phyloP scores from a whole-genome alignment of 2,888 invertebrate species.

The Folsomia candida region DNA sequence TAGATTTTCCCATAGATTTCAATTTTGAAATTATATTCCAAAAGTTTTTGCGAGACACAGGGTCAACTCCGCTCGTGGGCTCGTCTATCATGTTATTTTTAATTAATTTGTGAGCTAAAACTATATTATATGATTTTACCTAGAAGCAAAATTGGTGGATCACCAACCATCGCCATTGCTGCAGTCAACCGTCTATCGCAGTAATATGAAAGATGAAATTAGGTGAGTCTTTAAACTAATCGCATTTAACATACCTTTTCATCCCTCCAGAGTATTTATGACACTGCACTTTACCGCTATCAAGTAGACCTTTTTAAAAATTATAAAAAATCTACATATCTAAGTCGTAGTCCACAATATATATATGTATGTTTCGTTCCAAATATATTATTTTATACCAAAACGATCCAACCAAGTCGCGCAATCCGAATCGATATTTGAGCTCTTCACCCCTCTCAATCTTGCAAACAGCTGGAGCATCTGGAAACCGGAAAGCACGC shows the following conservation, averaged over 20 bases:
- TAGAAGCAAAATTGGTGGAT: conserved; percentile 66
- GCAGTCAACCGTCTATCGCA: too few relatives aligned
- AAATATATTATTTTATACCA: conserved; percentile 28
- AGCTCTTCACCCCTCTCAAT: conserved; percentile 66
- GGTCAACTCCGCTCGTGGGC: conserved; percentile 57
- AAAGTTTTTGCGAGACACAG: conserved; percentile 63
- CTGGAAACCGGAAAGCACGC: conserved; percentile 71
- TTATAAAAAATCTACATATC: too few relatives aligned
- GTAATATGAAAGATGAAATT: too few relatives aligned
- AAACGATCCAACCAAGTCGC: conserved; percentile 35
- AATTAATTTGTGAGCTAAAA: conserved; percentile 53
- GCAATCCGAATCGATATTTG: conserved; percentile 27
- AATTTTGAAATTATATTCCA: conserved; percentile 63
- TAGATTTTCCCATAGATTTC: conserved; percentile 59
- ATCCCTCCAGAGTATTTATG: conserved; percentile 70
- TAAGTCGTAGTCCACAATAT: too few relatives aligned
- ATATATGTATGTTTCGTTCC: too few relatives aligned
- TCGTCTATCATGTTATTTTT: conserved; percentile 7
- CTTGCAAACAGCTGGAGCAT: conserved; percentile 70
- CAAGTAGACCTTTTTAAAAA: conserved; percentile 21
- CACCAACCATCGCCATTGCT: conserved; percentile 71
- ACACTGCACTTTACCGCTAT: conserved; percentile 36
- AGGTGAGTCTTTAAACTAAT: too few relatives aligned
- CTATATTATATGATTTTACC: conserved; percentile 62
- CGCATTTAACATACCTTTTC: too few relatives aligned